Evolutionary conservation across 2,113 vertebrate genomes (phyloP).

Genomic region (Boulengeromyrus knoepffleri): DNA sequence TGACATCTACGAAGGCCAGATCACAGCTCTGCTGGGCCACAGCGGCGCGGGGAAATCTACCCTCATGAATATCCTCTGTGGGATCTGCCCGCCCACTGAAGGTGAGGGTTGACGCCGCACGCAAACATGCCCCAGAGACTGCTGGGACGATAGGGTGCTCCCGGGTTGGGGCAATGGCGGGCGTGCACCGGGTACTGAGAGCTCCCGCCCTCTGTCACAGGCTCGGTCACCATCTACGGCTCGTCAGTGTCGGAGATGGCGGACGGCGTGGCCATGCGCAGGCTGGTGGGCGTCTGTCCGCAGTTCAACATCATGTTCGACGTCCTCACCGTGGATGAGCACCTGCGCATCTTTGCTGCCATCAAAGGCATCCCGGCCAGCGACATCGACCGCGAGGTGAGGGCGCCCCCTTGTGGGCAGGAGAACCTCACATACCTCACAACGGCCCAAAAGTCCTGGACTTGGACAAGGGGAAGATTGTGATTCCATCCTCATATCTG

Average conservation of each 20-base stretch:
- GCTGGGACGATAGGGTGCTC: neutral
- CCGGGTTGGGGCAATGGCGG: neutral
- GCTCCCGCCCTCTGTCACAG: slow-evolving; percentile 35
- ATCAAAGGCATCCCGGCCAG: slow-evolving; percentile 83
- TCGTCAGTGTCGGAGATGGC: slow-evolving; percentile 79
- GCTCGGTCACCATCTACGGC: slow-evolving; percentile 84
- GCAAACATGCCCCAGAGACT: accelerated
- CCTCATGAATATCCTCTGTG: slow-evolving; percentile 92
- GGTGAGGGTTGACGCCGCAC: slow-evolving; percentile 46
- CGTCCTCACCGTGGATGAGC: slow-evolving; percentile 89
- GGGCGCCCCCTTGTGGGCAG: neutral
- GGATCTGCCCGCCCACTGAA: slow-evolving; percentile 75
- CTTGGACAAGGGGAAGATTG: neutral
- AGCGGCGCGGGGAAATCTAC: slow-evolving; percentile 93
- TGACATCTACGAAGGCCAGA: slow-evolving; percentile 94
- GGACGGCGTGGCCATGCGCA: slow-evolving; percentile 78
- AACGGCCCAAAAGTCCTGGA: neutral
- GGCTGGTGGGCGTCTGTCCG: slow-evolving; percentile 86
- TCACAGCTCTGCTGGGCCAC: slow-evolving; percentile 91
- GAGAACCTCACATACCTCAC: neutral
- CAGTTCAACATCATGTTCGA: slow-evolving; percentile 94
- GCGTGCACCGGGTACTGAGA: neutral
- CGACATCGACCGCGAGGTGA: slow-evolving; percentile 75
- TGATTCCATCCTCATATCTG: neutral
- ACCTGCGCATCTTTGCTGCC: slow-evolving; percentile 85